Evolutionary conservation across 2,797 vertebrate genomes (phyloP).

Genomic region (Lagodon rhomboides): DNA sequence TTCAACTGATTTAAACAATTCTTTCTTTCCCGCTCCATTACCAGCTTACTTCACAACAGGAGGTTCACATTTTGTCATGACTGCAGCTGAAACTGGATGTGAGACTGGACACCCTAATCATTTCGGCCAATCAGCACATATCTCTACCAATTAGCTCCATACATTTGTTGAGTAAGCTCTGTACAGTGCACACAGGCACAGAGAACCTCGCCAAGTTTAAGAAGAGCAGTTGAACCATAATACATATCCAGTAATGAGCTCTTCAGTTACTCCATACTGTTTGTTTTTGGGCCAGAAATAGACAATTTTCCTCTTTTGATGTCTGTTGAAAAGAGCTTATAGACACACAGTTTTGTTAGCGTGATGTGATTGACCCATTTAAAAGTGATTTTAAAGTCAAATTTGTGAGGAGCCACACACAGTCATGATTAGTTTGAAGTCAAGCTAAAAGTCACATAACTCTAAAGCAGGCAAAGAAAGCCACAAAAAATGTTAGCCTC

Average conservation of each 20-base stretch:
- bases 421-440: too few relatives aligned
- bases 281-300: background rate
- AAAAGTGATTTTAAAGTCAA: background rate
- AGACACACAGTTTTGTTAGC: background rate
- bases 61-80: conserved; percentile 39
- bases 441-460: too few relatives aligned
- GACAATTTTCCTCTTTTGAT: background rate
- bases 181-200: background rate
- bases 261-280: background rate
- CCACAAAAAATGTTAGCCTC: too few relatives aligned
- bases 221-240: background rate
- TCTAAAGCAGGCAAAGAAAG: too few relatives aligned
- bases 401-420: background rate
- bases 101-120: conserved; percentile 40
- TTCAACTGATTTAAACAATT: conserved; percentile 21
- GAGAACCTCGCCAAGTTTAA: background rate
- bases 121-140: conserved; percentile 36
- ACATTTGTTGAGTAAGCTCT: background rate
- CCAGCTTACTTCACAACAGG: conserved; percentile 52
- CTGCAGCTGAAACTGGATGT: conserved; percentile 28
- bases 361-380: background rate
- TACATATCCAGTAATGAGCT: conserved; percentile 18
- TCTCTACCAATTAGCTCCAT: conserved; percentile 44
- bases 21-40: conserved; percentile 11
- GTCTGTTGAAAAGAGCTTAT: background rate